Evolutionary conservation across 2,888 invertebrate genomes (phyloP), one percentile per base, ranked within the genome.

Genomic region (Sphaerophoria taeniata): DNA sequence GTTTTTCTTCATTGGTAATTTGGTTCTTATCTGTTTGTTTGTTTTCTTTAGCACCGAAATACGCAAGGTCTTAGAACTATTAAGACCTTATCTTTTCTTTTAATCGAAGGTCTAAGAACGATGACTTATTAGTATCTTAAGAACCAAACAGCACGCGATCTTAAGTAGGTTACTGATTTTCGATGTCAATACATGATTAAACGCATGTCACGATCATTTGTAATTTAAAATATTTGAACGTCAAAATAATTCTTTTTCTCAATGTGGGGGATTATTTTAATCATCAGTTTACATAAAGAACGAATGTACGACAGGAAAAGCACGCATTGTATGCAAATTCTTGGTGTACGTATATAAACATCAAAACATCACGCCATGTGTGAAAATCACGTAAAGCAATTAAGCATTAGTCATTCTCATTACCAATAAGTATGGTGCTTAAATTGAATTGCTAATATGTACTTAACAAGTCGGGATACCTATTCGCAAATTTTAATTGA

Each of bases 131-230:
- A 12, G 24, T 24, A 24, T 36, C 39, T 6, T 39, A 36, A 51
- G 51, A 67, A 36, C 24, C 24, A 24, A 24, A 24, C 1, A 24
- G 51, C 67, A 67, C 67, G 67, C 67, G 39, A 67, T 67, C 51
- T 51, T 53, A 53, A 51, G 51, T 67, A 51, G 67, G 51, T 67
- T 67, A 51, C 36, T 53, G 67, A 67, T 51, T 51, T 60, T 43
- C 24, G 36, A 51, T 67, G 67, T 34, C 34, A 34, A 63, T 4
- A 7, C 11, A 36, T 24, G 39, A 65, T 51, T 67, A 53, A 33
- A 36, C 51, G 24, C 14, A 36, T 33, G 36, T 51, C 51, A 67
- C 67, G 67, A 65, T 36, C 39, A 1, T 39, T 1, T 39, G 1
- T 65, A 14, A n/a, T 53, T 24, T 12, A 2, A 49, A 63, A 31